Conservation (phyloP, 1,140 invertebrate species). For the Cydia pomonella region DNA sequence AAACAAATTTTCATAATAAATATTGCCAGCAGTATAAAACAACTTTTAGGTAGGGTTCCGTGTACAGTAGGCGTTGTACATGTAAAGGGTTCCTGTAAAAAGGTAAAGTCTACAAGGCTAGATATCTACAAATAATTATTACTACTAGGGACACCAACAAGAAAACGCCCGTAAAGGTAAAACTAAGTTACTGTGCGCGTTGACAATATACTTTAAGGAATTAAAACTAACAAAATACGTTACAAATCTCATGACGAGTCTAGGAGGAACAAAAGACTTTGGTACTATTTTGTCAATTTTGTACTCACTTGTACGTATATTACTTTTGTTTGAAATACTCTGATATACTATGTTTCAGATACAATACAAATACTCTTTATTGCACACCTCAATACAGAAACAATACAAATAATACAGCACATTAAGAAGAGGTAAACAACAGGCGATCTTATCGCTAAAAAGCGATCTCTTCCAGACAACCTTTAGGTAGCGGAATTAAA, state of each 20-base stretch:
- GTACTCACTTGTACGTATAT: conserved; percentile 34
- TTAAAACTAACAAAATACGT: conserved; percentile 45
- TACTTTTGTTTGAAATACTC: too few relatives aligned
- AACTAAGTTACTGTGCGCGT: conserved; percentile 73
- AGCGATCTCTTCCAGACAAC: too few relatives aligned
- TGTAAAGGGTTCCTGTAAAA: conserved; percentile 40
- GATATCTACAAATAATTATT: conserved; percentile 11
- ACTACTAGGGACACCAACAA: conserved; percentile 45
- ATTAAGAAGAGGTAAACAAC: too few relatives aligned
- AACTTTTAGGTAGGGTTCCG: not conserved
- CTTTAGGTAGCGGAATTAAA: too few relatives aligned
- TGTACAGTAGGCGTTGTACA: not conserved
- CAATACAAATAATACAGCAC: too few relatives aligned
- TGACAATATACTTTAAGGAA: conserved; percentile 63
- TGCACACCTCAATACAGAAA: too few relatives aligned
- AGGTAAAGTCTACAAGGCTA: conserved; percentile 43
- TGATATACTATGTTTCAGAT: too few relatives aligned
- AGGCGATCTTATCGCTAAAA: too few relatives aligned
- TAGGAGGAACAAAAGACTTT: not conserved
- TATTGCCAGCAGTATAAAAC: not conserved
- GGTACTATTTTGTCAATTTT: conserved; percentile 7
- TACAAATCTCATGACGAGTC: conserved; percentile 30
- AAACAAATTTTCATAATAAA: too few relatives aligned
- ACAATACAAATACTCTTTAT: too few relatives aligned
- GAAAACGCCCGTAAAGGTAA: conserved; percentile 43